These are phyloP conservation scores for Todiramphus chloris DNA, from an alignment of 2,113 vertebrate species.

Conservation along the genomic window DNA sequence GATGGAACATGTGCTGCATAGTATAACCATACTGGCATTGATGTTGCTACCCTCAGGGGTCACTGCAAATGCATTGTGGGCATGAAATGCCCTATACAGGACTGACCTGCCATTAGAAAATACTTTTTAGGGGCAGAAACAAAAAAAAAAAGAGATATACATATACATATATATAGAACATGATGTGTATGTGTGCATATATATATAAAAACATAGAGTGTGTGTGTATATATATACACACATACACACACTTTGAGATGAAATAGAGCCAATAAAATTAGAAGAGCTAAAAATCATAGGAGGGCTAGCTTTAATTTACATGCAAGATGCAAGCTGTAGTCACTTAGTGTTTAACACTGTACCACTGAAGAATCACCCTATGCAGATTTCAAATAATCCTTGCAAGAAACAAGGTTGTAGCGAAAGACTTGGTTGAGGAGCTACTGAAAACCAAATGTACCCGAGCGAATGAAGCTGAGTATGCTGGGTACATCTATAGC, in stretches of 20 bases:
- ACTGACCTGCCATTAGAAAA: not conserved
- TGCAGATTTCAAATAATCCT: constrained; percentile 32
- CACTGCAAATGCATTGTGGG: not conserved
- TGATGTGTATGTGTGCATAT: not conserved
- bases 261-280: not conserved
- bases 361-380: not conserved
- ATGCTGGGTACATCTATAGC: not conserved
- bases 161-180: not conserved
- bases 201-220: not conserved
- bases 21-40: not conserved
- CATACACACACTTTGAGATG: not conserved
- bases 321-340: not conserved
- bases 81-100: not conserved
- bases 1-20: not conserved
- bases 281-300: not conserved
- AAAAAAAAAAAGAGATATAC: not conserved
- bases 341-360: not conserved
- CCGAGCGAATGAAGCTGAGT: not conserved
- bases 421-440: not conserved
- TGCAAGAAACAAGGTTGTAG: constrained; percentile 8
- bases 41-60: fast-evolving
- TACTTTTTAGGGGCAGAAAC: not conserved
- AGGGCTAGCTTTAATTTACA: not conserved
- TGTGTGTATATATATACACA: not conserved
- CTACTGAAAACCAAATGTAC: constrained; percentile 5